These are phyloP conservation scores for Danionella cerebrum DNA, from an alignment of 2,113 vertebrate species.

Conservation along the genomic window DNA sequence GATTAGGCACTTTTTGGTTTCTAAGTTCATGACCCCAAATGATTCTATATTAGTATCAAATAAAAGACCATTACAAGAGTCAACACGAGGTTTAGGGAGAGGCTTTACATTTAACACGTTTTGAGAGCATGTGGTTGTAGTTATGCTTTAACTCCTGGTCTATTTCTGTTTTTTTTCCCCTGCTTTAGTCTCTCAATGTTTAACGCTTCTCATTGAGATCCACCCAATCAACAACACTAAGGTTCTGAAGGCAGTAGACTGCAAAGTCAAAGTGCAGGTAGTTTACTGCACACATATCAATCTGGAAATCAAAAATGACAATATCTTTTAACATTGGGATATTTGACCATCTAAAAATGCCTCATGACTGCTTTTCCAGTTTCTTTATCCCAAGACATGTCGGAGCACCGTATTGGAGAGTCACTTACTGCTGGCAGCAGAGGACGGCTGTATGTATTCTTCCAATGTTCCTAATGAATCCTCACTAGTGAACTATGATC, in stretches of 20 bases:
- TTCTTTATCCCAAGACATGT: conserved; percentile 70
- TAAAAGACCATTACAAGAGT: too few species aligned
- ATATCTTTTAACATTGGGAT: neutral
- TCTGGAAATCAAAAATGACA: neutral
- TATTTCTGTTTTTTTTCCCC: conserved; percentile 2
- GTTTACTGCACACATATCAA: conserved; percentile 7
- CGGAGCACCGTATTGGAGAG: conserved; percentile 63
- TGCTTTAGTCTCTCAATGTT: conserved; percentile 76
- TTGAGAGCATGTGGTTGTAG: too few species aligned
- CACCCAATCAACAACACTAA: conserved; percentile 85
- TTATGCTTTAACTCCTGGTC: neutral
- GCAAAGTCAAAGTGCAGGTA: conserved; percentile 86
- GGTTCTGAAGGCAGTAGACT: conserved; percentile 92
- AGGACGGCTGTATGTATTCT: conserved; percentile 85
- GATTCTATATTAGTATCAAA: too few species aligned
- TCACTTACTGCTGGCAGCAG: conserved; percentile 80
- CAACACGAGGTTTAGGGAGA: neutral
- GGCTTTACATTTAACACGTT: neutral
- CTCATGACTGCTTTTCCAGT: conserved; percentile 56
- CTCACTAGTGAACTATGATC: too few species aligned
- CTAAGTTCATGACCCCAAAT: too few species aligned
- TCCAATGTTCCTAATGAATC: conserved; percentile 31
- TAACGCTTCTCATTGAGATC: conserved; percentile 88
- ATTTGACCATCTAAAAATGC: neutral
- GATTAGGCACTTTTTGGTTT: too few species aligned